Evolutionary conservation across 92 coral and sea anemone genomes (phyloP).

Genomic region (Epizoanthus stellaris): DNA sequence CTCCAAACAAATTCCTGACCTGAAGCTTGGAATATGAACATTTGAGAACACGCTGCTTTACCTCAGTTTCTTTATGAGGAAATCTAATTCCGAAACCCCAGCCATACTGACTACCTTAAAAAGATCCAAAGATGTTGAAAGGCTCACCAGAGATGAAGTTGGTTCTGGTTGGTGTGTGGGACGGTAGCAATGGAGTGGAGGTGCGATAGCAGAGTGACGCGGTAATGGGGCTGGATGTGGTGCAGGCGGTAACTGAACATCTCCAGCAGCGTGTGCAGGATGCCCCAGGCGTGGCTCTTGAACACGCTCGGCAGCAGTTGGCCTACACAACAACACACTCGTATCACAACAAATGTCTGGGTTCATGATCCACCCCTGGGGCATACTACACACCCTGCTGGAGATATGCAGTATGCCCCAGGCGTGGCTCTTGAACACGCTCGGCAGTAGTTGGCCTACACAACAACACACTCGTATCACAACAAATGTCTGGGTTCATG

Average conservation of each 20-base stretch:
- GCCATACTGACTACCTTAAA: neutral
- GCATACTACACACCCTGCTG: too few relatives aligned
- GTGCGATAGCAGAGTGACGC: constrained; percentile 93
- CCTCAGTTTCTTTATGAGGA: neutral
- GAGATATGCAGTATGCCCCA: constrained; percentile 93
- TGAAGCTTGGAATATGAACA: too few relatives aligned
- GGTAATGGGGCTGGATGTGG: constrained; percentile 91
- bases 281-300: constrained; percentile 98
- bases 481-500: neutral
- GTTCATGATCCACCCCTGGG: too few relatives aligned
- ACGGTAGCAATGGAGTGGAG: constrained; percentile 94
- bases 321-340: constrained; percentile 47
- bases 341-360: neutral
- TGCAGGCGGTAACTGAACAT: constrained; percentile 97
- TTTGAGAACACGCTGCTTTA: too few relatives aligned
- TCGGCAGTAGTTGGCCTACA: constrained; percentile 84
- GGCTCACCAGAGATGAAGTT: constrained; percentile 91
- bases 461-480: neutral
- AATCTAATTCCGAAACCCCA: neutral
- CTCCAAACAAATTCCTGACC: too few relatives aligned
- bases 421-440: constrained; percentile 90
- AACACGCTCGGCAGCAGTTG: constrained; percentile 87
- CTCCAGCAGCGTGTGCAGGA: constrained; percentile 90
- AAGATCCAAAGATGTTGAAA: neutral
- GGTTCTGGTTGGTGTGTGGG: constrained; percentile 97